phyloP scores from a whole-genome alignment of 1,140 invertebrate genomes.

The Drosophila suzukii region DNA sequence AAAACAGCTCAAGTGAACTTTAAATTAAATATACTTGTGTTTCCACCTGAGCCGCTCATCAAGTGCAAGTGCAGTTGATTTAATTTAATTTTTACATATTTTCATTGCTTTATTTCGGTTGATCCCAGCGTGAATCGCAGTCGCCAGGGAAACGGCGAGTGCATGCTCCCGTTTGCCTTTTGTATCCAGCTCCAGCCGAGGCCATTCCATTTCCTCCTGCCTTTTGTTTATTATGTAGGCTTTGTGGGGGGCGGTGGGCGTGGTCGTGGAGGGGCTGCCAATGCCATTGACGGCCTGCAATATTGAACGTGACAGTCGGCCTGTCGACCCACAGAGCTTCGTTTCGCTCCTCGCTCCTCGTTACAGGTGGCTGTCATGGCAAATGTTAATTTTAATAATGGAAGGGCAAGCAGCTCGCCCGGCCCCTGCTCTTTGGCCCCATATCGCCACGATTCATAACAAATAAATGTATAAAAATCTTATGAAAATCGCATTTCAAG shows the following conservation, averaged over 20 bases:
- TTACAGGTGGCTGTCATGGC: constrained; percentile 65
- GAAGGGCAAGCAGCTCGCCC: constrained; percentile 18
- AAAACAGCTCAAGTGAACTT: background rate
- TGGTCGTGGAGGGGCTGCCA: constrained; percentile 27
- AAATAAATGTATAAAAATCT: constrained; percentile 73
- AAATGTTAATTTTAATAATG: constrained; percentile 82
- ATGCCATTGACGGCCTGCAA: constrained; percentile 75
- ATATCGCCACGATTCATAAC: constrained; percentile 62
- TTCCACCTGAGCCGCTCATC: background rate
- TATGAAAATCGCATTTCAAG: constrained; percentile 78
- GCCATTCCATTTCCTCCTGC: constrained; percentile 39
- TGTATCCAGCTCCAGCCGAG: constrained; percentile 27
- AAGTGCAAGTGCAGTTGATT: constrained; percentile 2
- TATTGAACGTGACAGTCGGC: constrained; percentile 82
- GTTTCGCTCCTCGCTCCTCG: constrained; percentile 15
- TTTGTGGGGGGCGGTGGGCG: constrained; percentile 29
- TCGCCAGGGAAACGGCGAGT: background rate
- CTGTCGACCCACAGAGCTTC: constrained; percentile 42
- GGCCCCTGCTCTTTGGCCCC: background rate
- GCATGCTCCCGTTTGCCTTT: constrained; percentile 14
- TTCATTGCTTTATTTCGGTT: constrained; percentile 4
- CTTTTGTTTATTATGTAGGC: constrained; percentile 69
- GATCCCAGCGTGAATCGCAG: constrained; percentile 14
- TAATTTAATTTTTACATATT: constrained; percentile 16
- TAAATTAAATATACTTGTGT: constrained; percentile 1